Conservation (phyloP, 2,113 vertebrate genomes). For the Coreoperca whiteheadi region DNA sequence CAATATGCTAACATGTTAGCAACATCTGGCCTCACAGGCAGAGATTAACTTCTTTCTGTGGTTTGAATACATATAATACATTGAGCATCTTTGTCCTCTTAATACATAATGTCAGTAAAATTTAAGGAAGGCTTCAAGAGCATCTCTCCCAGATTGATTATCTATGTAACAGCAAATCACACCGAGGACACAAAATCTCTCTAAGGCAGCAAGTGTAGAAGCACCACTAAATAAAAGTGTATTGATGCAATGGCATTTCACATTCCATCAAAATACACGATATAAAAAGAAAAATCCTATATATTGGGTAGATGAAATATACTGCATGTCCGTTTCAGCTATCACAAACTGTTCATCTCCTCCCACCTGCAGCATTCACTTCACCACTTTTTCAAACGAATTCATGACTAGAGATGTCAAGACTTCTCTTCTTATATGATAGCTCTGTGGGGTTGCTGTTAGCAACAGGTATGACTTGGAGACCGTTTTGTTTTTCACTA, state of each 20-base stretch:
- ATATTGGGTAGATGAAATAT: neutral
- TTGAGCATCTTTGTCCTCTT: neutral
- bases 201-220: neutral
- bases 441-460: slow-evolving; percentile 49
- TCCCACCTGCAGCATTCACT: slow-evolving; percentile 22
- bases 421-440: slow-evolving; percentile 33
- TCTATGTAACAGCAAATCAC: neutral
- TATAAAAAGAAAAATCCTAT: neutral
- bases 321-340: neutral
- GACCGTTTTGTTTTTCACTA: slow-evolving; percentile 4
- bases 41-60: neutral
- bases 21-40: neutral
- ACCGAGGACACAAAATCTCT: neutral
- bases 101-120: neutral
- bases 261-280: neutral
- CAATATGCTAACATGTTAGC: neutral
- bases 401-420: slow-evolving; percentile 35
- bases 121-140: neutral
- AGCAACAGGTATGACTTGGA: slow-evolving; percentile 50
- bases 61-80: neutral
- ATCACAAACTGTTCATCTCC: slow-evolving; percentile 6
- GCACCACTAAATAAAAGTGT: neutral
- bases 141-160: neutral
- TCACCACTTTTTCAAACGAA: slow-evolving; percentile 29
- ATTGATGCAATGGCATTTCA: neutral